A percentile compares a stretch with the other conserved stretches of the same genome.
These are phyloP conservation scores for Triplophysa bombifrons DNA, from an alignment of 2,797 vertebrate genomes.

Conservation along the genomic window DNA sequence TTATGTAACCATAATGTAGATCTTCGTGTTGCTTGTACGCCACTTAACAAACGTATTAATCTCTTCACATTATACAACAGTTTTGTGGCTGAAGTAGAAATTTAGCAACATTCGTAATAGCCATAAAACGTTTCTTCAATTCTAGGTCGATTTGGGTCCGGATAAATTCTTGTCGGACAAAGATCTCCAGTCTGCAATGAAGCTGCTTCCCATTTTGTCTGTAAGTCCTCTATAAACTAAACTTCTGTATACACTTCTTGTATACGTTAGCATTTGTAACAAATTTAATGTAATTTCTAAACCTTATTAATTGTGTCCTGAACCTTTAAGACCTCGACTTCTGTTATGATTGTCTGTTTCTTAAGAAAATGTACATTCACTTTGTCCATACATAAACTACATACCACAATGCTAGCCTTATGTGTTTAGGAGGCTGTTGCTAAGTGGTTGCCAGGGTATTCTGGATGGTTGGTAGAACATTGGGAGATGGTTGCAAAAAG, in stretches of 20 bases:
- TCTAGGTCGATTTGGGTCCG: conserved; percentile 93
- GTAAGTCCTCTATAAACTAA: conserved; percentile 74
- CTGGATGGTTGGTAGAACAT: not conserved
- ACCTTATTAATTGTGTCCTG: not conserved
- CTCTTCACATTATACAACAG: not conserved
- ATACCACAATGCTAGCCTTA: not conserved
- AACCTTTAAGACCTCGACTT: not conserved
- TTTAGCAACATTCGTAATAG: not conserved
- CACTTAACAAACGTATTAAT: conserved; percentile 8
- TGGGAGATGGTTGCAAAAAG: not conserved
- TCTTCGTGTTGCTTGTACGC: conserved; percentile 5
- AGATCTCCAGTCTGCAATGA: conserved; percentile 93
- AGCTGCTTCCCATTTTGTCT: conserved; percentile 86
- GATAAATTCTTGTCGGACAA: conserved; percentile 95
- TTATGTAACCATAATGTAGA: conserved; percentile 30
- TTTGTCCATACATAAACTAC: not conserved
- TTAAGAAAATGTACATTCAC: not conserved
- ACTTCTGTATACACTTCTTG: not conserved
- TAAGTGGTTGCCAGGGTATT: not conserved
- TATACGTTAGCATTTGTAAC: not conserved
- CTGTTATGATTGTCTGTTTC: not conserved
- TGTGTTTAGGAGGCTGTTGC: not conserved
- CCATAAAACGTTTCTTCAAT: not conserved
- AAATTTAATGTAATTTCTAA: not conserved
- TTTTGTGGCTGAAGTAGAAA: not conserved